Evolutionary conservation across 2,113 vertebrate genomes (phyloP), one percentile per base, ranked within the genome.

Genomic region (Holacanthus passer): DNA sequence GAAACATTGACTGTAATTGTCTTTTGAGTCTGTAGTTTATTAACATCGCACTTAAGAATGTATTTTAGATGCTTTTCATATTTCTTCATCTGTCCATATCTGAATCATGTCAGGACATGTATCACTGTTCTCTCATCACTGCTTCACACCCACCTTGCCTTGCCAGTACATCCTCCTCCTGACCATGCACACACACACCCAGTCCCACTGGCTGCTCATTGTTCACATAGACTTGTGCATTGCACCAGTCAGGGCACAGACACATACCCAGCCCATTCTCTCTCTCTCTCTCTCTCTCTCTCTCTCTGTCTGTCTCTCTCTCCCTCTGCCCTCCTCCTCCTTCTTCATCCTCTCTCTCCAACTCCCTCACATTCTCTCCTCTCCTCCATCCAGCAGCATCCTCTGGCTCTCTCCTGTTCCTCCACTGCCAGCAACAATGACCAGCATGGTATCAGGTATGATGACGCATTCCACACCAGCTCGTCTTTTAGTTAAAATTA

Each of bases 361-460:
- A 17, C 48, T 72, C 60, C 37, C 60, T 83, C 88, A 85, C 72
- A 77, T 74, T 67, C 79, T 82, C 70, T 77, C 68, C 55, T 78
- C 60, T 73, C 74, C 66, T 77, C 73, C 81, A 79, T 81, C 69
- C 83, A 41, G 64, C 72, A 73, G 52, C 77, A 58, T 81, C 75
- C 39, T 53, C 43, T 31, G 12, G 24, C 55, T 56, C 55, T 63
- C 39, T 55, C 1, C 62, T 71, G 56, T 5, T 48, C 39, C 62
- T 72, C 58, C 72, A 59, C 35, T 64, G 62, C 66, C 67, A 75
- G 75, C 86, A 59, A 80, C 73, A 72, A 93, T 93, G 92, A 74
- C 84, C 29, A 91, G 80, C 87, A 92, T 86, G 41, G 31, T 91
- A 48, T 87, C 92, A 92, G 92, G 91, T 93, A 88, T 76, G 87